Percentiles rank a stretch among this genome's conserved stretches.
Conservation (phyloP, 2,888 invertebrate genomes). For the Callyntrura sp. region DNA sequence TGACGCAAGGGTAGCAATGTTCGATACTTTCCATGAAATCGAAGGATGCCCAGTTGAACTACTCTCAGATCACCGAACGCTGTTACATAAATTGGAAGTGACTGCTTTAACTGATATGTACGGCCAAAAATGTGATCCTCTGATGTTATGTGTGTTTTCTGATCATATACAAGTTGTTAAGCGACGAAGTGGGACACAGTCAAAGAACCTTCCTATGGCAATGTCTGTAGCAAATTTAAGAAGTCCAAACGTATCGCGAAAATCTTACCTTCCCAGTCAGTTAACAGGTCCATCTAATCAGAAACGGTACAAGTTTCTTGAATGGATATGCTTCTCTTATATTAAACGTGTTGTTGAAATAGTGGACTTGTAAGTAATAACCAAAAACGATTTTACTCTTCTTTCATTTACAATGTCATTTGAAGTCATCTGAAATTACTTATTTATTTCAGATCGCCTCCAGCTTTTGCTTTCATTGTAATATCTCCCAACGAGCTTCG, state of each 20-base stretch:
- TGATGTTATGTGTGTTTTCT: slow-evolving; percentile 81
- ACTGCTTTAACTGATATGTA: slow-evolving; percentile 80
- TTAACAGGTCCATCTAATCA: slow-evolving; percentile 62
- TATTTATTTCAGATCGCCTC: slow-evolving; percentile 74
- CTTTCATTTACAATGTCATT: neutral
- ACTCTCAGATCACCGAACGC: slow-evolving; percentile 81
- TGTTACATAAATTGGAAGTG: slow-evolving; percentile 82
- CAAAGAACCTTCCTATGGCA: slow-evolving; percentile 77
- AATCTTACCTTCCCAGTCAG: slow-evolving; percentile 81
- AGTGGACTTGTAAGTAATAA: slow-evolving; percentile 93
- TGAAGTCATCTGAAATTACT: neutral
- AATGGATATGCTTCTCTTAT: slow-evolving; percentile 94
- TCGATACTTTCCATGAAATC: slow-evolving; percentile 99
- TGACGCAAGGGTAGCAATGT: slow-evolving; percentile 97
- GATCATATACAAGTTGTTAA: slow-evolving; percentile 83
- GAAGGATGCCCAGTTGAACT: slow-evolving; percentile 87
- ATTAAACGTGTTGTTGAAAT: slow-evolving; percentile 97
- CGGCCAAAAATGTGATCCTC: slow-evolving; percentile 81
- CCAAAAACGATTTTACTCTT: too few species aligned
- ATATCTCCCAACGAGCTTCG: slow-evolving; percentile 80
- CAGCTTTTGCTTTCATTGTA: slow-evolving; percentile 82
- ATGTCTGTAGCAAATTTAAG: slow-evolving; percentile 82
- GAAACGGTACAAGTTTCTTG: slow-evolving; percentile 97
- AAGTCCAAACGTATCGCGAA: slow-evolving; percentile 82
- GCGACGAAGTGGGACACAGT: slow-evolving; percentile 72